phyloP scores from a whole-genome alignment of 2,113 vertebrate genomes.

The Zosterops hypoxanthus region DNA sequence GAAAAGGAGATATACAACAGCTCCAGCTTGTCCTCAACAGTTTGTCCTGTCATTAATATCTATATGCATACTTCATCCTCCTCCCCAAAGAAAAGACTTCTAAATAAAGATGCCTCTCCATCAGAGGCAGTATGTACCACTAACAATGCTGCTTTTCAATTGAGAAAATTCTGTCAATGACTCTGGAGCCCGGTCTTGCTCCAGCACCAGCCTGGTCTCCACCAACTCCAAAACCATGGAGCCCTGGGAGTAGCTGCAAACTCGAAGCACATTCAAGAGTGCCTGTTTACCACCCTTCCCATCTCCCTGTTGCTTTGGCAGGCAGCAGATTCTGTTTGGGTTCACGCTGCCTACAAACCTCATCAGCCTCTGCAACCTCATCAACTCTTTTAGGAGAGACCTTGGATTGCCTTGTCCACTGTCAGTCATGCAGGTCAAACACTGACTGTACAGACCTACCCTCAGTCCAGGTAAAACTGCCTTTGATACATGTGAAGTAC shows the following conservation, averaged over 20 bases:
- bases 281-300: background rate
- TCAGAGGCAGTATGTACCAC: background rate
- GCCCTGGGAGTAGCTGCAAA: background rate
- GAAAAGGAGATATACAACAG: background rate
- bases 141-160: background rate
- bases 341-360: background rate
- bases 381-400: background rate
- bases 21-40: background rate
- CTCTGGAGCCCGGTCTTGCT: background rate
- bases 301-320: background rate
- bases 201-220: background rate
- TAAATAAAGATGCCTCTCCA: background rate
- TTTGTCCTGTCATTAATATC: background rate
- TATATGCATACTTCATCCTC: background rate
- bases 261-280: background rate
- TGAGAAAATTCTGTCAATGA: background rate
- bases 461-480: background rate
- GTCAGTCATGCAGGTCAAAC: background rate
- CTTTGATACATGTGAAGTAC: background rate
- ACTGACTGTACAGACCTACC: background rate
- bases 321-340: background rate
- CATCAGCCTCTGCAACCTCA: background rate
- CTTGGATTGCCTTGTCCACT: background rate
- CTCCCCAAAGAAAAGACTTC: background rate
- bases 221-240: background rate